phyloP scores from a whole-genome alignment of 2,113 vertebrate species.

The Saccopteryx bilineata region DNA sequence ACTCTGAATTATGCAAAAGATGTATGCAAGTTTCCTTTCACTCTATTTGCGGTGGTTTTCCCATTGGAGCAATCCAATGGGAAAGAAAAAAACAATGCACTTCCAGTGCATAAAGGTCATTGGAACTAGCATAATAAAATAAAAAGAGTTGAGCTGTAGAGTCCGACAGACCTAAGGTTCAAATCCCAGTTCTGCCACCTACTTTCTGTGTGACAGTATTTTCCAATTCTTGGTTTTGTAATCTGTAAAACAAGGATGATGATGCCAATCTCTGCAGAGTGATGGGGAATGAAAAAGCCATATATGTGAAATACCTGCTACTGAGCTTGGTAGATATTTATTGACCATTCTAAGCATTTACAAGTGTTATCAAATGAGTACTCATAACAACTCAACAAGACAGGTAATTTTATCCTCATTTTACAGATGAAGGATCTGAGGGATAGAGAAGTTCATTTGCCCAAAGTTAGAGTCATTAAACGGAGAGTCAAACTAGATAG shows the following conservation, averaged over 20 bases:
- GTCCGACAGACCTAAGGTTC: neutral
- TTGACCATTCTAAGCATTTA: constrained; percentile 13
- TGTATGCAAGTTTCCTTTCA: constrained; percentile 52
- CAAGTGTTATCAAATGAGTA: constrained; percentile 7
- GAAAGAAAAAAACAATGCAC: neutral
- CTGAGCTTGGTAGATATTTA: neutral
- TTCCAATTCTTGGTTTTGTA: constrained; percentile 58
- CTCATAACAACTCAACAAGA: constrained; percentile 7
- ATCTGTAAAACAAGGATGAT: constrained; percentile 25
- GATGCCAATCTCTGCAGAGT: neutral
- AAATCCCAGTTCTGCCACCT: constrained; percentile 24
- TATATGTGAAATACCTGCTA: neutral
- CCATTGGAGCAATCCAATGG: constrained; percentile 49
- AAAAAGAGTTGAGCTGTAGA: neutral
- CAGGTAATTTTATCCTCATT: constrained; percentile 6
- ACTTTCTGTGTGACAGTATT: constrained; percentile 31
- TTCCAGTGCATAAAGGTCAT: constrained; percentile 16
- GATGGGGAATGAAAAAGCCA: neutral
- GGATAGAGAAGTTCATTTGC: constrained; percentile 46
- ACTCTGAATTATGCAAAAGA: constrained; percentile 75
- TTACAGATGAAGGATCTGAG: constrained; percentile 16
- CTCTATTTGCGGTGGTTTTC: constrained; percentile 47
- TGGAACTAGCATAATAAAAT: constrained; percentile 6
- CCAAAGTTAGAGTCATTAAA: constrained; percentile 57
- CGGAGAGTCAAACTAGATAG: constrained; percentile 22